These are phyloP conservation scores for Neotoxoptera formosana DNA, from an alignment of 1,140 invertebrate species.

Conservation along the genomic window DNA sequence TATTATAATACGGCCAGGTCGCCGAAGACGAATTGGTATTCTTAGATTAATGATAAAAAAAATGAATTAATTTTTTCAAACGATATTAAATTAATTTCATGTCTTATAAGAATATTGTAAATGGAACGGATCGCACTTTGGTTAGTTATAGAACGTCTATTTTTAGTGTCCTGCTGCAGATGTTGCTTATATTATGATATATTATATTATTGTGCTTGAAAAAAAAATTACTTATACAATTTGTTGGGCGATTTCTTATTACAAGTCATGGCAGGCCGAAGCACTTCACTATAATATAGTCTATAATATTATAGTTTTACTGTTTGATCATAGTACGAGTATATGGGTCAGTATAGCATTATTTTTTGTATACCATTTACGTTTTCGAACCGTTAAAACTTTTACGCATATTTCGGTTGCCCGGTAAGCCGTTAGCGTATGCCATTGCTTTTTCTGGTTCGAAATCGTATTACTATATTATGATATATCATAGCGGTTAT, in stretches of 20 bases:
- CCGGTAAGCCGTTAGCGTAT: not conserved
- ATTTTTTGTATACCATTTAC: not conserved
- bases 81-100: not conserved
- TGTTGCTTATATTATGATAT: not conserved
- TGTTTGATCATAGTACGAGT: too few relatives aligned
- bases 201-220: not conserved
- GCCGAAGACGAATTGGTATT: not conserved
- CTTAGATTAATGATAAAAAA: not conserved
- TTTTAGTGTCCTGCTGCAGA: not conserved
- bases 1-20: not conserved
- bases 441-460: not conserved
- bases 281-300: too few relatives aligned
- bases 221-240: not conserved
- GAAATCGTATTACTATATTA: not conserved
- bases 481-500: not conserved
- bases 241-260: not conserved
- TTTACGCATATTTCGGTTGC: not conserved
- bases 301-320: too few relatives aligned
- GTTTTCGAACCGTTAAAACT: not conserved
- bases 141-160: slow-evolving; percentile 9
- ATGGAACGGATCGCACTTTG: not conserved
- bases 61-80: not conserved
- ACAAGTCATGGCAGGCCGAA: too few relatives aligned
- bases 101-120: not conserved
- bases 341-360: not conserved